Evolutionary conservation across 1,140 invertebrate species (phyloP), one percentile per base, ranked within the genome.

Genomic region (Gonioctena quinquepunctata): DNA sequence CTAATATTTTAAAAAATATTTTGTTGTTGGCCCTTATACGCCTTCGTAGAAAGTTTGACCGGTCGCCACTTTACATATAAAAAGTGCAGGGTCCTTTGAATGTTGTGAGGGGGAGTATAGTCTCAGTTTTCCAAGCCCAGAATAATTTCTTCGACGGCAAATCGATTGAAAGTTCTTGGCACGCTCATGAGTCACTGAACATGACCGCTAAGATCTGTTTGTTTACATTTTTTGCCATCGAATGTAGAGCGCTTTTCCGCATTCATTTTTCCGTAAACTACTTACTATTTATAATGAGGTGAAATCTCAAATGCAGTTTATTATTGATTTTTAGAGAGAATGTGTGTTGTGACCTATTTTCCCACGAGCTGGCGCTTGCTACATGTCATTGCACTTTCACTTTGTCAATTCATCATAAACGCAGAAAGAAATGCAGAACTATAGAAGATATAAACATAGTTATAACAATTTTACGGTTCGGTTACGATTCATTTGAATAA

Each of bases 331-430:
- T 77, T 72, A 73, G 68, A 72, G 73, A 70, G 73, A 75, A 77
- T 77, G 71, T 77, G 63, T 77, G 76, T 66, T 77, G 62, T 69
- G 74, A 69, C 76, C 76, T 64, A 75, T 75, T 73, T 77, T 75
- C 70, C 33, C 63, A 69, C 54, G 50, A 33, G 27, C n/a, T 54
- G 68, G 66, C 67, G 65, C 69, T 72, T 73, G 19, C 26, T 48
- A 60, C 28, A 59, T 68, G 33, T 22, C 57, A 69, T 73, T 75
- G 73, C 76, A 77, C 76, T 77, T 77, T 77, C 73, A 28, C 23
- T 54, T 19, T 18, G 18, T 54, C 52, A 23, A 18, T 54, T 42
- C 33, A 42, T 42, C 33, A 42, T 42, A n/a, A 42, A 42, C n/a
- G n/a, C n/a, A n/a, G n/a, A n/a, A n/a, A 42, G 11, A 42, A 42